A percentile compares a stretch with the other conserved stretches of the same genome.
Evolutionary conservation across 1,140 invertebrate species (phyloP).

Genomic region (Homarus americanus): DNA sequence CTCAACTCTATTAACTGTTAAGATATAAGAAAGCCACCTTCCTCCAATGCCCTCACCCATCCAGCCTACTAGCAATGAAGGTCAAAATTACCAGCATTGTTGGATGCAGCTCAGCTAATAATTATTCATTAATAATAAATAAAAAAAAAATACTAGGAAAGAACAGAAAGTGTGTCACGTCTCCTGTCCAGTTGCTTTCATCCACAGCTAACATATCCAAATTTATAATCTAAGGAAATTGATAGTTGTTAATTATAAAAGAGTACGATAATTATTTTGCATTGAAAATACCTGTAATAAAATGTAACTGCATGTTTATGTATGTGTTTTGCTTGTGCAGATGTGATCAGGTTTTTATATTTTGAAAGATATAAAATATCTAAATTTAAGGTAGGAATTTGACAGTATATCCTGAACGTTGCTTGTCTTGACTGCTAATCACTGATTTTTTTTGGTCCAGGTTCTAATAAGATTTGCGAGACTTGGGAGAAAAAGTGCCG

Average conservation of each 20-base stretch:
- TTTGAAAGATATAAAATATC: neutral
- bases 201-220: constrained; percentile 38
- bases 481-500: neutral
- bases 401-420: neutral
- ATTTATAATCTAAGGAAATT: neutral
- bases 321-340: neutral
- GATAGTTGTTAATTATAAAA: neutral
- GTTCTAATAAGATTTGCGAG: neutral
- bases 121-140: neutral
- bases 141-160: neutral
- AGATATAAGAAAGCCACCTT: neutral
- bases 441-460: neutral
- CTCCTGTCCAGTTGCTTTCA: constrained; percentile 65
- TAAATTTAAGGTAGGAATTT: neutral
- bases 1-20: neutral
- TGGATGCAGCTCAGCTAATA: neutral
- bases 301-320: neutral
- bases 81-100: neutral
- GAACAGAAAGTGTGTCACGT: constrained; percentile 39
- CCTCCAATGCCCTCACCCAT: neutral
- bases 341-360: neutral
- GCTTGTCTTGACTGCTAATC: neutral
- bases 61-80: constrained; percentile 16
- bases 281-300: neutral
- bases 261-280: neutral